Conservation (phyloP, 2,797 vertebrate genomes). For the Leptoclinus maculatus region DNA sequence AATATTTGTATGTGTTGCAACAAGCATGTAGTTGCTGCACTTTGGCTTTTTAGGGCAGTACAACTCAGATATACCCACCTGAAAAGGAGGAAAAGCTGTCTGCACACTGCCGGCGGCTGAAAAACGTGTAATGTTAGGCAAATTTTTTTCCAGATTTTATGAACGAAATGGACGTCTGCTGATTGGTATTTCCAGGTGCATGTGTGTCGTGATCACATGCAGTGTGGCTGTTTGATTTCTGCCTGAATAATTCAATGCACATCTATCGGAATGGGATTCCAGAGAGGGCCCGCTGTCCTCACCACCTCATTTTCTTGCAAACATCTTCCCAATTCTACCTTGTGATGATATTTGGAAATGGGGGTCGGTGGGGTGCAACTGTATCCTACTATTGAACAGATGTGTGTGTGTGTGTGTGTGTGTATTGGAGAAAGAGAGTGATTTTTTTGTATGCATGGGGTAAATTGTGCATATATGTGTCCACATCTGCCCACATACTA, state of each 20-base stretch:
- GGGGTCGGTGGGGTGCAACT: neutral
- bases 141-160: neutral
- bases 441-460: slow-evolving; percentile 13
- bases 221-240: slow-evolving; percentile 9
- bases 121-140: neutral
- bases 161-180: neutral
- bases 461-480: neutral
- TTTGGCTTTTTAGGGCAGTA: too few species aligned
- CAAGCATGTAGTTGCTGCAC: too few species aligned
- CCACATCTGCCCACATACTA: neutral
- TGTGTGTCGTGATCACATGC: slow-evolving; percentile 12
- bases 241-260: slow-evolving; percentile 23
- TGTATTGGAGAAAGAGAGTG: neutral
- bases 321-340: slow-evolving; percentile 30
- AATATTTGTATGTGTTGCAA: too few species aligned
- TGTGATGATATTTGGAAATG: slow-evolving; percentile 32
- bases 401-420: neutral
- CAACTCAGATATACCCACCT: neutral
- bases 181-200: neutral
- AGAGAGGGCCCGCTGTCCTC: slow-evolving; percentile 22
- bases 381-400: neutral
- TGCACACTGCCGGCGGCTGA: neutral
- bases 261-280: slow-evolving; percentile 13
- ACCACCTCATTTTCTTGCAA: slow-evolving; percentile 26
- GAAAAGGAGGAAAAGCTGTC: neutral